Evolutionary conservation across 2,797 vertebrate species (phyloP).

Genomic region (Argya squamiceps): DNA sequence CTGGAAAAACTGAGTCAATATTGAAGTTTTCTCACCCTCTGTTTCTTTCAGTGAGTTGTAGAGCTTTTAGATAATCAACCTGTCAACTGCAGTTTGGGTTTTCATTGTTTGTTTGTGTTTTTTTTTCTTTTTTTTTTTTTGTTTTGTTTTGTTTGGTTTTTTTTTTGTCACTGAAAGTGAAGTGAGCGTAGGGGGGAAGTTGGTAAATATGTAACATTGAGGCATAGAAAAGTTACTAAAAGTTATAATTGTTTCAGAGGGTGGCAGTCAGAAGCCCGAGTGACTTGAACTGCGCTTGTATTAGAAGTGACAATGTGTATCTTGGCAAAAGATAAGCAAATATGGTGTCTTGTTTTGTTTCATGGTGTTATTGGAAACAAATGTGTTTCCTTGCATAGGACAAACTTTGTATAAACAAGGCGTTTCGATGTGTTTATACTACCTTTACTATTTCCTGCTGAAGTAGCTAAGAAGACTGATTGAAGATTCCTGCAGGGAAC

Average conservation of each 20-base stretch:
- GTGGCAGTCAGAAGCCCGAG: fast-evolving
- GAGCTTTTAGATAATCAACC: neutral
- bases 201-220: fast-evolving
- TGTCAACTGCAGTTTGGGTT: fast-evolving
- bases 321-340: neutral
- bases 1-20: neutral
- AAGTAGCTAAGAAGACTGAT: neutral
- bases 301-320: neutral
- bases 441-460: neutral
- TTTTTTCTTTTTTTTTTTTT: neutral
- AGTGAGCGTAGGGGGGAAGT: fast-evolving
- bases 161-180: neutral
- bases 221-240: neutral
- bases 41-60: fast-evolving
- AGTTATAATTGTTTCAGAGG: neutral
- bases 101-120: neutral
- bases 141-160: neutral
- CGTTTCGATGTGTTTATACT: neutral
- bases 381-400: neutral
- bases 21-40: neutral
- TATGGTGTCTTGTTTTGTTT: neutral
- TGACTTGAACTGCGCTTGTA: neutral
- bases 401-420: neutral
- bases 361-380: neutral
- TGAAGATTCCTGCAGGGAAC: neutral